phyloP scores from a whole-genome alignment of 2,113 vertebrate genomes.

The Eudyptes chrysolophus region DNA sequence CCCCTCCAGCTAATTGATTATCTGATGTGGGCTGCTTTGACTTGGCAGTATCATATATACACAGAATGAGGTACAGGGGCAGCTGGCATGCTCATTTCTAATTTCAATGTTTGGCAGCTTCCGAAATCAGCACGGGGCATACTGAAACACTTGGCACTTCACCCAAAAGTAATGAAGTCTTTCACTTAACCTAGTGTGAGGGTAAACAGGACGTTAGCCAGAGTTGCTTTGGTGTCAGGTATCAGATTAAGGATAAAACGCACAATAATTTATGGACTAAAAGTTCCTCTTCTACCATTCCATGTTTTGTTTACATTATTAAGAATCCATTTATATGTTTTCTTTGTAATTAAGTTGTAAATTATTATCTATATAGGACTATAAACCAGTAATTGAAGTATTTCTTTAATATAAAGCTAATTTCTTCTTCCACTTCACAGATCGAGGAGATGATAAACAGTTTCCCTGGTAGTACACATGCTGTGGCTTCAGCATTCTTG shows the following conservation, averaged over 20 bases:
- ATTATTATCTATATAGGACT: neutral
- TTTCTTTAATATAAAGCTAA: neutral
- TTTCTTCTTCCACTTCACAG: neutral
- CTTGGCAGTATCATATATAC: slow-evolving; percentile 48
- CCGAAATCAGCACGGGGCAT: slow-evolving; percentile 44
- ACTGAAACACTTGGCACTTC: slow-evolving; percentile 57
- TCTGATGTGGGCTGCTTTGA: slow-evolving; percentile 55
- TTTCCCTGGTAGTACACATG: neutral
- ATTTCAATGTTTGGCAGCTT: slow-evolving; percentile 70
- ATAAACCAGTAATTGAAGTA: neutral
- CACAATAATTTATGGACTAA: neutral
- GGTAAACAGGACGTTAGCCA: slow-evolving; percentile 65
- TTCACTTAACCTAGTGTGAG: slow-evolving; percentile 51
- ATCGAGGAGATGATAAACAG: neutral
- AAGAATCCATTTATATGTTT: neutral
- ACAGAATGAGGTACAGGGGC: slow-evolving; percentile 55
- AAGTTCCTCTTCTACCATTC: neutral
- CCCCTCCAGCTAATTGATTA: slow-evolving; percentile 67
- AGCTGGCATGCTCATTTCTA: slow-evolving; percentile 57
- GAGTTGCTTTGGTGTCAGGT: slow-evolving; percentile 62
- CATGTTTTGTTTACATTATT: neutral
- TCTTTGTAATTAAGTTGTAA: neutral
- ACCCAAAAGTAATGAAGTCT: slow-evolving; percentile 47
- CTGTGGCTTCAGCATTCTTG: slow-evolving; percentile 8
- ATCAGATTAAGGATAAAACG: slow-evolving; percentile 34